Conservation (phyloP, 2,113 vertebrate species). For the Nymphicus hollandicus region DNA sequence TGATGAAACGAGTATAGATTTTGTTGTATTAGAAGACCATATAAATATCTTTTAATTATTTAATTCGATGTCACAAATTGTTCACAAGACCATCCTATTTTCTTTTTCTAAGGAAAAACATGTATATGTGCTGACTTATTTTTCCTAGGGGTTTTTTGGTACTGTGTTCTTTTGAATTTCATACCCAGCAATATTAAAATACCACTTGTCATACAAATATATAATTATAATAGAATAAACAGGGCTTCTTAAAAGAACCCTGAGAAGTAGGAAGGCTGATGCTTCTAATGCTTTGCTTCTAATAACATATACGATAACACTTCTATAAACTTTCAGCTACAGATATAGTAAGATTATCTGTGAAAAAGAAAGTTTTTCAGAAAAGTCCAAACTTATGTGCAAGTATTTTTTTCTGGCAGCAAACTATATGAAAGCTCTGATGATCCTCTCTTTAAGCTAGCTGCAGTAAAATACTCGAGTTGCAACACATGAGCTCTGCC, state of each 20-base stretch:
- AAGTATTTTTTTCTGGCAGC: background rate
- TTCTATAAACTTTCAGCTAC: background rate
- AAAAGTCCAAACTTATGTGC: background rate
- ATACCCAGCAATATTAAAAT: background rate
- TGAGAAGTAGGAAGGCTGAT: background rate
- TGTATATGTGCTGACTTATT: background rate
- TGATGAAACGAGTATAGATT: background rate
- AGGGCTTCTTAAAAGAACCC: background rate
- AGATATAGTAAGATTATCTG: background rate
- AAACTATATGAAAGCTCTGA: background rate
- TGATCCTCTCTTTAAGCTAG: background rate
- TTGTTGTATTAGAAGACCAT: background rate
- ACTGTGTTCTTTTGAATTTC: background rate
- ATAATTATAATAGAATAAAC: background rate
- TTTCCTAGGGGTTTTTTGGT: background rate
- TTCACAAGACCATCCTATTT: background rate
- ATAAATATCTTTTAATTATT: background rate
- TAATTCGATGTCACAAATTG: background rate
- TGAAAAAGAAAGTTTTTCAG: background rate
- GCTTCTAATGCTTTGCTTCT: background rate
- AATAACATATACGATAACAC: background rate
- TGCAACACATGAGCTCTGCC: background rate
- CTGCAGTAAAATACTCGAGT: background rate
- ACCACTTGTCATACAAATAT: background rate
- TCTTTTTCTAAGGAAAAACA: background rate